A percentile compares a stretch with the other conserved stretches of the same genome.
phyloP scores from a whole-genome alignment of 2,888 invertebrate genomes.

The Hedya salicella region DNA sequence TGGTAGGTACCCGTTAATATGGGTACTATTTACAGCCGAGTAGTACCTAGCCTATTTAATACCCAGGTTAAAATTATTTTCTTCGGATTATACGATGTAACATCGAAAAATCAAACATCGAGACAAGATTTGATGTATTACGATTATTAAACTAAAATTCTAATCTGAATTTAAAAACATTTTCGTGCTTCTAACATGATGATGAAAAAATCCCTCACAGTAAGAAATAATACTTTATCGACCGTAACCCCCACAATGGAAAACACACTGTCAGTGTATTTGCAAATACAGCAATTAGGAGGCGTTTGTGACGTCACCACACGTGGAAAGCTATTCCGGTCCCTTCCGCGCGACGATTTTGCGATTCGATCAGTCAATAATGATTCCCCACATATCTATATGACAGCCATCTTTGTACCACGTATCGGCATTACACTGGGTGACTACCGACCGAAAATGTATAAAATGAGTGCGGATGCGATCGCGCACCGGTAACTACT shows the following conservation, averaged over 20 bases:
- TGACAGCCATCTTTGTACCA: constrained; percentile 42
- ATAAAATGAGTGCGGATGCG: constrained; percentile 73
- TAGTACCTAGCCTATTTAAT: too few relatives aligned
- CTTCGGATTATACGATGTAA: too few relatives aligned
- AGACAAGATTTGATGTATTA: too few relatives aligned
- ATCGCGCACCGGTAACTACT: constrained; percentile 82
- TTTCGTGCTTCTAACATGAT: too few relatives aligned
- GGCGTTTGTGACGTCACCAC: constrained; percentile 45
- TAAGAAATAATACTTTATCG: neutral
- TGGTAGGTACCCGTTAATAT: too few relatives aligned
- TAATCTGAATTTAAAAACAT: too few relatives aligned
- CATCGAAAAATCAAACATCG: too few relatives aligned
- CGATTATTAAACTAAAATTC: too few relatives aligned
- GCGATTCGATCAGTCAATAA: constrained; percentile 72
- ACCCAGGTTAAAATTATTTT: too few relatives aligned
- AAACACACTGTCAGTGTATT: constrained; percentile 54
- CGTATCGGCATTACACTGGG: constrained; percentile 46
- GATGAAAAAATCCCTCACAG: too few relatives aligned
- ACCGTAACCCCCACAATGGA: constrained; percentile 47
- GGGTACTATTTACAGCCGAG: too few relatives aligned
- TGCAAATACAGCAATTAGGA: constrained; percentile 53
- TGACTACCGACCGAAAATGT: constrained; percentile 60
- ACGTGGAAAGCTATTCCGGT: constrained; percentile 53
- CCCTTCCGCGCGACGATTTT: constrained; percentile 60
- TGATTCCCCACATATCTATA: constrained; percentile 55